Evolutionary conservation across 2,888 invertebrate genomes (phyloP), one percentile per base, ranked within the genome.

Genomic region (Neuroscelio doddi): DNA sequence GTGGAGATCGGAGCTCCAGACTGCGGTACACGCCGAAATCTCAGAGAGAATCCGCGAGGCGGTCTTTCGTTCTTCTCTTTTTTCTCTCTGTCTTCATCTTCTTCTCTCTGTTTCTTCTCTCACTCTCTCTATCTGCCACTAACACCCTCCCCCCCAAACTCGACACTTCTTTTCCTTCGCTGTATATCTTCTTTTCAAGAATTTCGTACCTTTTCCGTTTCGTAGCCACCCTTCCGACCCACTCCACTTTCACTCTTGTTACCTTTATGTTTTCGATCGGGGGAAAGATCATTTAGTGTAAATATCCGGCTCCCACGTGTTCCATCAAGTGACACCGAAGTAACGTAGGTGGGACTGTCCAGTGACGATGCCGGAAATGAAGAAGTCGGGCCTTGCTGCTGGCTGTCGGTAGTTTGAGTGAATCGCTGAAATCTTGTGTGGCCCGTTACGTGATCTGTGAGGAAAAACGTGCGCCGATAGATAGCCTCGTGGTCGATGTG

Each of bases 1-100:
- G 67, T 68, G 64, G 61, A 62, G 67, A 68, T 61, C 67, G 49
- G 61, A 64, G 64, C 67, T 61, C 52, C 67, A 64, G 53, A 64
- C 67, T 49, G 67, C 64, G 64, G 56, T 56, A 51, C 45, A 64
- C 67, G 67, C 59, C 39, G 52, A 61, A 61, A 66, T 53, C 56
- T 53, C 53, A 26, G 24, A 51, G 59, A 24, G 44, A 30, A 46
- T 36, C 57, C 52, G 45, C 26, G 56, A 57, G 51, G 57, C 21
- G 24, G 29, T 44, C 56, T 53, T 53, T 44, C 36, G 41, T 51
- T 45, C 47, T 39, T 41, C 38, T 55, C 46, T 52, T 39, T 49
- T 53, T 16, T 52, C 8, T 53, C 51, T 52, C 47, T 46, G 9
- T 47, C 42, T 51, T 38, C 52, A 36, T 39, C 30, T 39, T 29